phyloP scores from a whole-genome alignment of 2,113 vertebrate species.

The Trematocara unimaculatum region DNA sequence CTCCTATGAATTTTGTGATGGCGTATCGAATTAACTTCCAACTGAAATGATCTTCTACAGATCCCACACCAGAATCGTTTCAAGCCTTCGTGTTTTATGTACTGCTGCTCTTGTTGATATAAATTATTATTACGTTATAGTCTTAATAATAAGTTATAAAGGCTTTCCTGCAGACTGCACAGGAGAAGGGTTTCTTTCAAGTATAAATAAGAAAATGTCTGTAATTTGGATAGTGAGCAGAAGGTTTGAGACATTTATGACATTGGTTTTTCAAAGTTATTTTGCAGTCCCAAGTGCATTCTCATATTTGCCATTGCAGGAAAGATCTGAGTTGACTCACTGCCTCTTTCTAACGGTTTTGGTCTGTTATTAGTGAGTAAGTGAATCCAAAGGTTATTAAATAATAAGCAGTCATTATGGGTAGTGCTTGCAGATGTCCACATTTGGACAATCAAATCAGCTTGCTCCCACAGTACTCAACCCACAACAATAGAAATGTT shows the following conservation, averaged over 20 bases:
- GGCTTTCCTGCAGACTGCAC: neutral
- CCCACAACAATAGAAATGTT: neutral
- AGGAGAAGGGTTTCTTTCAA: conserved; percentile 8
- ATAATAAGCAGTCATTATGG: neutral
- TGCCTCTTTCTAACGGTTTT: neutral
- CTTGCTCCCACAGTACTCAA: neutral
- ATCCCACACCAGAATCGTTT: conserved; percentile 13
- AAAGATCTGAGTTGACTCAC: neutral
- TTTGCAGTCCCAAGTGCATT: neutral
- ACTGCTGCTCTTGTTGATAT: neutral
- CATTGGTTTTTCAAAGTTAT: neutral
- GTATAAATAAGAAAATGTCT: conserved; percentile 24
- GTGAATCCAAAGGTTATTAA: neutral
- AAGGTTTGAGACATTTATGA: conserved; percentile 11
- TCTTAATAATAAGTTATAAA: neutral
- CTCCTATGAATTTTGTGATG: neutral
- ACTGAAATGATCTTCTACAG: neutral
- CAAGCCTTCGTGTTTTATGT: neutral
- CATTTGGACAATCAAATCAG: neutral
- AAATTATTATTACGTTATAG: neutral
- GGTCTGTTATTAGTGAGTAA: neutral
- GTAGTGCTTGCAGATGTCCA: neutral
- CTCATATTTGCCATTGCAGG: neutral
- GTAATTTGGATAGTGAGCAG: conserved; percentile 24
- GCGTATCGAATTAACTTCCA: neutral